Base-by-base conservation (phyloP, 2,113 vertebrate genomes). In the Eptesicus fuscus region DNA sequence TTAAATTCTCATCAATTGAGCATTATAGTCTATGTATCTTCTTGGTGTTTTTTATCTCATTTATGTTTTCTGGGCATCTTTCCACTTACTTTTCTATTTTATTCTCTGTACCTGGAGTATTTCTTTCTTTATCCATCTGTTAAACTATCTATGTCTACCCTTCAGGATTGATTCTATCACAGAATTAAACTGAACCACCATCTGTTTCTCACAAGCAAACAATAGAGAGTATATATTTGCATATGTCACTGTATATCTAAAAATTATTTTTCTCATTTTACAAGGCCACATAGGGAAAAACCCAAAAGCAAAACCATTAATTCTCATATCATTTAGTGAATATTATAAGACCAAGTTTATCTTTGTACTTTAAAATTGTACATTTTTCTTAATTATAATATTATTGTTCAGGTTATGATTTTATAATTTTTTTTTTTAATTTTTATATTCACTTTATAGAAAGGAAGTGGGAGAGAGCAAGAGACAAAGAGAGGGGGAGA, bases 141-240 rank as follows among this genome's bases (percentile, higher is more conserved):
- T 84, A 30, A 80, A 13, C 3, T 74, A 35, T 61, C 61, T 65
- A 61, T 59, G 42, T 82, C 53, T 96, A 73, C 51, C 83, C 53
- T 93, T 30, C 30, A 84, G 63, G 51, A 78, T 4, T 79, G 37
- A 89, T 93, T 40, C 18, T 51, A 91, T 42, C 67, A 63, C 18
- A 93, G 83, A 86, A 91, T 69, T 91, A 86, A 95, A 83, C 40
- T 73, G 17, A 18, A 71, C 4, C 5, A 63, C 71, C 94, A 93
- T 82, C 71, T 88, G 94, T 65, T 91, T 91, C 87, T 77, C 40
- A 77, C 70, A 91, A 83, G 30, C 69, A 82, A 91, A 87, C 9
- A 63, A 63, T 4, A 65, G 9, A 71, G 47, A 42, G 9, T 6
- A 25, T 23, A 44, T 37, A 23, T 40, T 42, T 70, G 42, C 53